Evolutionary conservation across 2,797 vertebrate genomes (phyloP), one percentile per base, ranked within the genome.

Genomic region (Merluccius polli): DNA sequence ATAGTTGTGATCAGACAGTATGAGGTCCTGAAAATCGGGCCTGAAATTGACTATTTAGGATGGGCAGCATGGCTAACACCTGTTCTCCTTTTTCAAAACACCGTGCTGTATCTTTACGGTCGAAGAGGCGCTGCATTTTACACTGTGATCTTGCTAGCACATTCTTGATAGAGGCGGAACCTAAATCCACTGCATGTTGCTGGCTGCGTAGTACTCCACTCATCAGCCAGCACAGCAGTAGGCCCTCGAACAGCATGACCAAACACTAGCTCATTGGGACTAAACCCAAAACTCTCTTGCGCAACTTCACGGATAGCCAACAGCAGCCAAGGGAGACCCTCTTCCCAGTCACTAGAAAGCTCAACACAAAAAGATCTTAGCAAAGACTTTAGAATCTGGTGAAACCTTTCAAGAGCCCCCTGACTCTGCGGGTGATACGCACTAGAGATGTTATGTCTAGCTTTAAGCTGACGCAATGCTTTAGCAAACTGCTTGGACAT

Each of bases 181-280:
- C 41, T 48, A 6, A 48, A 48, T 3, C 41, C 41, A 48, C 41
- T 48, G 13, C 15, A 48, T 15, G 15, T 18, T 48, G 36, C 6
- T 8, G 15, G 41, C 15, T 48, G 41, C 15, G 1, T 48, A 3
- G 41, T 48, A 6, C 41, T 48, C 41, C 41, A 65, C 12, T 65
- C 59, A 65, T 27, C 59, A 6, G 21, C 21, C 21, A 65, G n/a
- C 1, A 65, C 15, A 2, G 24, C 65, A 7, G 31, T 30, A 31
- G 32, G 36, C 18, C 75, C 69, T 3, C 38, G 29, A 18, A 32
- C 67, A 4, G 27, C 18, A 27, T 76, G 75, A 2, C 67, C 38
- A 71, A 76, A 76, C 1, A 76, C 68, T 5, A 76, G 31, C 18
- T 76, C 38, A 71, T 71, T 71, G 16, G 38, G 69, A 21, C 68